Evolutionary conservation across 2,113 vertebrate species (phyloP).

Genomic region (Megaptera novaeangliae): DNA sequence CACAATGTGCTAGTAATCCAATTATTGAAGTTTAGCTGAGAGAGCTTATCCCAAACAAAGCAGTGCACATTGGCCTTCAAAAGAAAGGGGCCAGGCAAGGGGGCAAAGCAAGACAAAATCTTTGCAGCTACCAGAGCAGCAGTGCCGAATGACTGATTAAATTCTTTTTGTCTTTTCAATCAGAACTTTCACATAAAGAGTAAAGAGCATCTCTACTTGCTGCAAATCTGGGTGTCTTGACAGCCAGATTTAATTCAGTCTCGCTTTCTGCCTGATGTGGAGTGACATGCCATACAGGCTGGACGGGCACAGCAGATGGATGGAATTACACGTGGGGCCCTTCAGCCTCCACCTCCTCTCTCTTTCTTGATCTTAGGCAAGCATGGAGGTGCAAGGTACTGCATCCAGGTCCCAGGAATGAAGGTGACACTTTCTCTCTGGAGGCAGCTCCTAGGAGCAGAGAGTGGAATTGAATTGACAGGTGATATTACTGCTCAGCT

Average conservation of each 20-base stretch:
- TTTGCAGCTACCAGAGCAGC: slow-evolving; percentile 46
- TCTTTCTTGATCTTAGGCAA: background rate
- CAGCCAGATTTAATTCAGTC: slow-evolving; percentile 69
- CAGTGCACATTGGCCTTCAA: background rate
- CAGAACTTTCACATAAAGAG: slow-evolving; percentile 62
- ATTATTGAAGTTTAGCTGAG: slow-evolving; percentile 56
- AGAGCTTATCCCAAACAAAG: slow-evolving; percentile 33
- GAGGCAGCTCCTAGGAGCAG: background rate
- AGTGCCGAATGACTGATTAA: slow-evolving; percentile 66
- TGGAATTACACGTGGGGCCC: background rate
- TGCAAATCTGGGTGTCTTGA: slow-evolving; percentile 47
- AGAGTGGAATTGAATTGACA: background rate
- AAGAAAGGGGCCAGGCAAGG: background rate
- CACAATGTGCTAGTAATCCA: slow-evolving; percentile 46
- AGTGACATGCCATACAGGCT: slow-evolving; percentile 56
- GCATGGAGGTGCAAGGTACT: background rate
- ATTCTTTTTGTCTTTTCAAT: slow-evolving; percentile 75
- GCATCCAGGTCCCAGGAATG: background rate
- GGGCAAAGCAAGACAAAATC: slow-evolving; percentile 36
- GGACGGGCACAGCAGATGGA: slow-evolving; percentile 15
- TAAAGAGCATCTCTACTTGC: slow-evolving; percentile 54
- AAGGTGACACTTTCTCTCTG: background rate
- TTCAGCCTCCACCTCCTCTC: background rate
- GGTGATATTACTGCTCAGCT: background rate
- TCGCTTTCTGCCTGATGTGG: slow-evolving; percentile 46